Evolutionary conservation across 2,113 vertebrate genomes (phyloP), one percentile per base, ranked within the genome.

Genomic region (Nerophis ophidion): DNA sequence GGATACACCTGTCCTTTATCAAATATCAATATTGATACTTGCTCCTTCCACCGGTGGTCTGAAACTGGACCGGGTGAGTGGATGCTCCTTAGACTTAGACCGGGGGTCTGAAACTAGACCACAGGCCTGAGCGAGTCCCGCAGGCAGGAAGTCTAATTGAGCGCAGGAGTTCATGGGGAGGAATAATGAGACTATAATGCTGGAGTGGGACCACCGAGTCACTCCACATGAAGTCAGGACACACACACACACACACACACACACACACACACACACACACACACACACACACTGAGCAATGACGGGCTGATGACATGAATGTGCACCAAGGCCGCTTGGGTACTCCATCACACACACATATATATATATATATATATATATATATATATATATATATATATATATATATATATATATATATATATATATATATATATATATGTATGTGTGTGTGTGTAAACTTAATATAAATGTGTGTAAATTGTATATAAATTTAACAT

Each of bases 121-220:
- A 54, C 59, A 61, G 48, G 42, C 60, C 34, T 15, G 76, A 62
- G 59, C 71, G 26, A 72, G 78, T 68, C 55, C 81, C 51, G 65
- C 78, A 78, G 80, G 79, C 77, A 83, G 87, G 82, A 77, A 63
- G 60, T 83, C 66, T 62, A 71, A 82, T 85, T 82, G 66, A 79
- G 66, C 59, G 62, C 78, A 61, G 59, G 49, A 34, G 66, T 83
- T 78, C 81, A 83, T 84, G 64, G 72, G 69, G 84, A 84, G 83
- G 84, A 76, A 86, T 84, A 75, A 86, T 61, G 77, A 83, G 75
- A 58, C 76, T 71, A 82, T 81, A 76, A 84, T 73, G 69, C 76
- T 80, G 73, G 80, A 84, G 83, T 67, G 76, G 81, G 74, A 75
- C 74, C 74, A 68, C 70, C 74, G 70, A 82, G 79, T 88, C 86